These are phyloP conservation scores for Metellina segmentata DNA, from an alignment of 2,888 invertebrate genomes.

Conservation along the genomic window DNA sequence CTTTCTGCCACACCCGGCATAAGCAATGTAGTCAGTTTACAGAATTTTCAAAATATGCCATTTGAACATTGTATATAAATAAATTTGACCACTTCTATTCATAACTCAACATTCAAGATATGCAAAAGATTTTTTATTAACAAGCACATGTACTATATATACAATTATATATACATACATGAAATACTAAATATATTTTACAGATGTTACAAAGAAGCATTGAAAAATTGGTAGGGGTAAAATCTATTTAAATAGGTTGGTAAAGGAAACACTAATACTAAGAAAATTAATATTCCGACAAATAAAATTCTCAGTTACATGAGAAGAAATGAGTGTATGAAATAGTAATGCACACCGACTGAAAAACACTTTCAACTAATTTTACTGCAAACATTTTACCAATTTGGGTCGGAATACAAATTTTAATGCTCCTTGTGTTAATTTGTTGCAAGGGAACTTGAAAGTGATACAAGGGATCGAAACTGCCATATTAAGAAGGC, in stretches of 20 bases:
- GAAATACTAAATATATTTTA: slow-evolving; percentile 61
- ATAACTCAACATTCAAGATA: slow-evolving; percentile 52
- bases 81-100: background rate
- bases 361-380: too few species aligned
- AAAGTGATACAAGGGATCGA: slow-evolving; percentile 35
- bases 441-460: slow-evolving; percentile 3
- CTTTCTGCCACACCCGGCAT: too few species aligned
- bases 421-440: background rate
- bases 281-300: too few species aligned
- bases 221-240: slow-evolving; percentile 32
- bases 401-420: background rate
- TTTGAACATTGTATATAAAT: too few species aligned
- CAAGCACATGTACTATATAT: slow-evolving; percentile 76
- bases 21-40: too few species aligned
- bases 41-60: too few species aligned
- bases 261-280: too few species aligned
- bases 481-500: slow-evolving; percentile 43
- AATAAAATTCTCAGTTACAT: too few species aligned
- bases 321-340: too few species aligned
- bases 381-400: too few species aligned
- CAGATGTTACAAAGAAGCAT: slow-evolving; percentile 61
- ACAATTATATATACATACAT: slow-evolving; percentile 69
- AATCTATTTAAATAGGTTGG: background rate
- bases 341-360: too few species aligned
- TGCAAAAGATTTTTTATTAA: slow-evolving; percentile 74